A percentile compares a stretch with the other conserved stretches of the same genome.
Conservation (phyloP, 2,113 vertebrate genomes). For the Reinhardtius hippoglossoides region DNA sequence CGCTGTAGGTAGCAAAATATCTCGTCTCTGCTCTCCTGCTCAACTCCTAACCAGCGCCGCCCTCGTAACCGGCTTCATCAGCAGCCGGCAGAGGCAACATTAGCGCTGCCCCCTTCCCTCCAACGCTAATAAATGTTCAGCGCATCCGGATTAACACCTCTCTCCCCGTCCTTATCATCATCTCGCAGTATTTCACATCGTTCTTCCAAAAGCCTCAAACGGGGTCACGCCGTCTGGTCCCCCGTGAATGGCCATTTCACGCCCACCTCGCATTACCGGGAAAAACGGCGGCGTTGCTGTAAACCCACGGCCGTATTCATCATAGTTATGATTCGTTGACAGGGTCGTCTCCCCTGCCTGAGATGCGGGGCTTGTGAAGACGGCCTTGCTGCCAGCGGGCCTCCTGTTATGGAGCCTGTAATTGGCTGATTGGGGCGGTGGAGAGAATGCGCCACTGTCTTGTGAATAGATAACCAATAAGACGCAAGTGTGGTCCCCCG, state of each 20-base stretch:
- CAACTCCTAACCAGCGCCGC: slow-evolving; percentile 9
- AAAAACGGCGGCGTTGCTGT: slow-evolving; percentile 55
- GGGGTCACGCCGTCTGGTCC: slow-evolving; percentile 40
- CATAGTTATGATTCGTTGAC: slow-evolving; percentile 82
- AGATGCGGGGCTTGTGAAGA: slow-evolving; percentile 74
- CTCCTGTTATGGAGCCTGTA: slow-evolving; percentile 77
- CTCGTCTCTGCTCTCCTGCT: slow-evolving; percentile 27
- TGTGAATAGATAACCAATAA: slow-evolving; percentile 82
- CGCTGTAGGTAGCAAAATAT: slow-evolving; percentile 25
- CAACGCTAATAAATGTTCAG: slow-evolving; percentile 63
- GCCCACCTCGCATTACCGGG: slow-evolving; percentile 65
- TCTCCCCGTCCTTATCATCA: slow-evolving; percentile 48
- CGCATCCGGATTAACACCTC: slow-evolving; percentile 55
- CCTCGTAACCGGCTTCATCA: slow-evolving; percentile 50
- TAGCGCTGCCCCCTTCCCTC: slow-evolving; percentile 36
- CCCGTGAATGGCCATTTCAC: slow-evolving; percentile 51
- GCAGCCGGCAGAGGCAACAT: slow-evolving; percentile 34
- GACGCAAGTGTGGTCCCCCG: slow-evolving; percentile 68
- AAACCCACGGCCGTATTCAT: slow-evolving; percentile 74
- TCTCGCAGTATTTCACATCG: slow-evolving; percentile 57
- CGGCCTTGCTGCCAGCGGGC: slow-evolving; percentile 64
- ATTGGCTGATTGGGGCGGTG: slow-evolving; percentile 83
- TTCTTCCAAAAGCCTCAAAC: slow-evolving; percentile 46
- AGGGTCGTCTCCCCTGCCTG: slow-evolving; percentile 69
- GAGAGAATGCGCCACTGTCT: slow-evolving; percentile 75